These are phyloP conservation scores for Lithobates pipiens DNA, from an alignment of 2,797 vertebrate species.

Conservation along the genomic window DNA sequence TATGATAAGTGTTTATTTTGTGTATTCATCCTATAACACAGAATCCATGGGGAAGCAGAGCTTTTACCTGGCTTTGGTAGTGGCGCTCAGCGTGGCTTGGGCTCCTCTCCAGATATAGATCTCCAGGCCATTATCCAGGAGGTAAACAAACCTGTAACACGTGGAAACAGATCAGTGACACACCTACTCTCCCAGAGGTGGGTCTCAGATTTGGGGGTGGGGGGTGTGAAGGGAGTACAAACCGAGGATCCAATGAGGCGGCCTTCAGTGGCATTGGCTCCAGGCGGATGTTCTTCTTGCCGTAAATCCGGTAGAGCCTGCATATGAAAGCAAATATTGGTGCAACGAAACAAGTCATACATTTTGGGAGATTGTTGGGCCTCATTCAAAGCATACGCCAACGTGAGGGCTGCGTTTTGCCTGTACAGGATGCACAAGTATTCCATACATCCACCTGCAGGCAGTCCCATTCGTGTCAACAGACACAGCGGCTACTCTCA, in stretches of 20 bases:
- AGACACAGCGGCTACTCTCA: too few species aligned
- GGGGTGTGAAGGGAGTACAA: conserved; percentile 50
- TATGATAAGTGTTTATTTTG: too few species aligned
- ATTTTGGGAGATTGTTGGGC: too few species aligned
- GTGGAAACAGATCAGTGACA: not conserved
- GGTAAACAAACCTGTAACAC: conserved; percentile 87
- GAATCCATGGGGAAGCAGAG: too few species aligned
- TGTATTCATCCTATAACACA: too few species aligned
- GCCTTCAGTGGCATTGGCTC: conserved; percentile 89
- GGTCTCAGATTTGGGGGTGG: not conserved
- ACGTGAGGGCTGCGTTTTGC: too few species aligned
- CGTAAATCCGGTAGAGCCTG: conserved; percentile 93
- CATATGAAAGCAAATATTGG: not conserved
- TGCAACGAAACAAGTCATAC: too few species aligned
- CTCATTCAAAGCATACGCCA: too few species aligned
- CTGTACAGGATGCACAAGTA: too few species aligned
- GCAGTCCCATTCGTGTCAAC: too few species aligned
- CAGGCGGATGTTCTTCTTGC: conserved; percentile 92
- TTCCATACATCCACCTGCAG: too few species aligned
- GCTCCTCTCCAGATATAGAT: conserved; percentile 91
- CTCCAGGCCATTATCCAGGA: conserved; percentile 87
- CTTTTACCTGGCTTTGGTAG: conserved; percentile 90
- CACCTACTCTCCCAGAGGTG: too few species aligned
- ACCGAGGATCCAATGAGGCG: conserved; percentile 92
- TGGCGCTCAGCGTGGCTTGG: conserved; percentile 88